phyloP scores from a whole-genome alignment of 2,113 vertebrate genomes.

The Haliaeetus leucogaster region DNA sequence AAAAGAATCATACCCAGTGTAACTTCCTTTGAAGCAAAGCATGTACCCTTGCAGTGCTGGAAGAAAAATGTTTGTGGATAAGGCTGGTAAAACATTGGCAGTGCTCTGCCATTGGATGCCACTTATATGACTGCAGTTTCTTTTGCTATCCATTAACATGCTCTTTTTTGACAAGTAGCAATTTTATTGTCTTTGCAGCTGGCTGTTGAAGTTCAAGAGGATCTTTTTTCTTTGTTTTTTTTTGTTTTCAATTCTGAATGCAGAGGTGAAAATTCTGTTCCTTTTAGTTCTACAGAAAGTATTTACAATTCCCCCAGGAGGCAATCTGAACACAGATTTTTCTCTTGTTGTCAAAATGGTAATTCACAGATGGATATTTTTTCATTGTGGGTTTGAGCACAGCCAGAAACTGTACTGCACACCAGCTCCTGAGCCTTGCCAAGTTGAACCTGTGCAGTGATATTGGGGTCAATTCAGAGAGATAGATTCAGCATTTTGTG shows the following conservation, averaged over 20 bases:
- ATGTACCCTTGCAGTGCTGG: background rate
- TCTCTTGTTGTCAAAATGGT: background rate
- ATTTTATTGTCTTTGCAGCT: constrained; percentile 15
- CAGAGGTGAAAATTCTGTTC: background rate
- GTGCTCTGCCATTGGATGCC: background rate
- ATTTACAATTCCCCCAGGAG: background rate
- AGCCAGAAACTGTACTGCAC: background rate
- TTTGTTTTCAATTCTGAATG: background rate
- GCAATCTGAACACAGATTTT: background rate
- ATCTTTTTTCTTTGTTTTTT: background rate
- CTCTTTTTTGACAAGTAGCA: background rate
- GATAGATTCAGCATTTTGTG: background rate
- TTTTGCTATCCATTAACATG: background rate
- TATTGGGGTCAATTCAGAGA: background rate
- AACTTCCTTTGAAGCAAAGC: background rate
- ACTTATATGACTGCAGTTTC: background rate
- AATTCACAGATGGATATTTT: background rate
- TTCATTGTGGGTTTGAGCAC: background rate
- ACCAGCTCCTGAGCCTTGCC: background rate
- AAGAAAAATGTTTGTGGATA: background rate
- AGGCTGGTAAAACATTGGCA: background rate
- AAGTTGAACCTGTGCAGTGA: background rate
- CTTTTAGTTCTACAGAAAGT: background rate
- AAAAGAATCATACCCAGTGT: background rate
- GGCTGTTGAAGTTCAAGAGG: background rate